Evolutionary conservation across 2,888 invertebrate species (phyloP), one percentile per base, ranked within the genome.

Genomic region (Drosophila tanythrix): DNA sequence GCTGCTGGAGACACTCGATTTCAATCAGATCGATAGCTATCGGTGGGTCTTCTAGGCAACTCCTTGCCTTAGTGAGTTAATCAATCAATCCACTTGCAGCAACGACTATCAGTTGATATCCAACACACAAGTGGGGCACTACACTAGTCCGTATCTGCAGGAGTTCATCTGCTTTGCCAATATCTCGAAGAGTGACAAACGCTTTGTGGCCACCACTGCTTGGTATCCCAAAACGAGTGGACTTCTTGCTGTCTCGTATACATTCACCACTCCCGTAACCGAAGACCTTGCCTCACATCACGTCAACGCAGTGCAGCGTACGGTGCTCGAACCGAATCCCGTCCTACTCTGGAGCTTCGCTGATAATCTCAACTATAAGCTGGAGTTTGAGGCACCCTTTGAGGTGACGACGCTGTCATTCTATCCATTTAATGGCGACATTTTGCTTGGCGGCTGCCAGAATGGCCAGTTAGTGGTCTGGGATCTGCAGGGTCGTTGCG

Each of bases 171-270:
- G 95, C 83, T 96, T 96, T 83, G 95, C 95, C 31, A 95, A 96
- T 85, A 95, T 95, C 2, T 89, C 93, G 1, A 94, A 95, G 86
- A 95, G 95, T 70, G 95, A 95, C 89, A 94, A 95, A 71, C 96
- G 96, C 81, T 95, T 94, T 91, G 95, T 97, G 46, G 94, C 95
- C 8, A 94, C 94, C 71, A 94, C 95, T 18, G 94, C 94, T 71
- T 97, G 96, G 95, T 96, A 96, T 93, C 96, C 96, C 0, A 94
- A 95, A 92, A 94, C 95, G 94, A 94, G 95, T 0, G 97, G 96
- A 1, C 94, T 96, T 13, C 94, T 95, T 3, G 96, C 95, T 0
- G 94, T 95, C 38, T 94, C 95, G n/a, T 97, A 97, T 83, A 94
- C 95, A 0, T 95, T 95, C 79, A 94, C 92, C 43, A 94, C 95